Conservation (phyloP, 2,888 invertebrate genomes). For the Prenolepis imparis region DNA sequence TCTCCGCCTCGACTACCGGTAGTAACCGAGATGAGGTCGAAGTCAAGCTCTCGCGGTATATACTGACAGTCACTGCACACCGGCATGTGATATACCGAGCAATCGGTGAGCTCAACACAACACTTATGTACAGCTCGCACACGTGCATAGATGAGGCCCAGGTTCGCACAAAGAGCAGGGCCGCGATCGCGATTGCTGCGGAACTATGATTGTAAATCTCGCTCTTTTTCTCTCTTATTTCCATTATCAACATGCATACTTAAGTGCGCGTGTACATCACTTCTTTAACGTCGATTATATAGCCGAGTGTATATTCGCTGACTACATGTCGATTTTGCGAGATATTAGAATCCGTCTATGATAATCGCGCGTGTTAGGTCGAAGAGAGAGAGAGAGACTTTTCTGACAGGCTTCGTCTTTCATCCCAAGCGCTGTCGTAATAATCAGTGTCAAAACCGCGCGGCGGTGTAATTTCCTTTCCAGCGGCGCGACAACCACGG, state of each 20-base stretch:
- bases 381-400: background rate
- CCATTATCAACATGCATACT: background rate
- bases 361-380: background rate
- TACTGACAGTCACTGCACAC: conserved; percentile 73
- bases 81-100: conserved; percentile 71
- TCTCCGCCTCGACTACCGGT: conserved; percentile 19
- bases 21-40: conserved; percentile 54
- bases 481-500: conserved; percentile 40
- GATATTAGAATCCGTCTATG: background rate
- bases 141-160: background rate
- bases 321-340: background rate
- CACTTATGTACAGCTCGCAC: background rate
- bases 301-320: background rate
- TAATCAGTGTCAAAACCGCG: conserved; percentile 47
- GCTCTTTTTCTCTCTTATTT: background rate
- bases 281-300: background rate
- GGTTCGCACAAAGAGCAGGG: conserved; percentile 16
- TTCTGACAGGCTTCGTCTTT: background rate
- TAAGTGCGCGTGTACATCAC: background rate
- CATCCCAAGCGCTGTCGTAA: conserved; percentile 25
- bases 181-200: background rate
- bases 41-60: conserved; percentile 61
- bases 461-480: conserved; percentile 38
- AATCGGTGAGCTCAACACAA: conserved; percentile 40
- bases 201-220: background rate